Conservation (phyloP, 1,140 invertebrate genomes). For the Drosophila littoralis region DNA sequence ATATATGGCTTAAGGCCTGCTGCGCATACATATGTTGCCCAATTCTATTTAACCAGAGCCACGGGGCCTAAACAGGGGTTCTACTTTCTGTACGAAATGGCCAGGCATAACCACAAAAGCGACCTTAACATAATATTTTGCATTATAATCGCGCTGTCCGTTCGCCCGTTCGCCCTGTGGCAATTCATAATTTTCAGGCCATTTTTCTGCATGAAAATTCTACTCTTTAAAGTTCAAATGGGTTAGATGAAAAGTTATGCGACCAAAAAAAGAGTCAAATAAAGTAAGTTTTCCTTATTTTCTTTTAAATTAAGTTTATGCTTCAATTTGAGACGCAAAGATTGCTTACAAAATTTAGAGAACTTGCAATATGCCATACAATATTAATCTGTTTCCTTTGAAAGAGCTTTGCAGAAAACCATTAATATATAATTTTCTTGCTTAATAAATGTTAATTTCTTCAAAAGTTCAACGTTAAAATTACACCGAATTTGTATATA, state of each 20-base stretch:
- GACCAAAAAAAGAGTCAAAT: background rate
- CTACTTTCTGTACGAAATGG: background rate
- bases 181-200: constrained; percentile 31
- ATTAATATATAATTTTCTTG: too few relatives aligned
- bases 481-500: too few relatives aligned
- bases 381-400: too few relatives aligned
- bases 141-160: constrained; percentile 10
- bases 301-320: too few relatives aligned
- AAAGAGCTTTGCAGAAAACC: too few relatives aligned
- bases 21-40: constrained; percentile 17
- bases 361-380: too few relatives aligned
- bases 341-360: too few relatives aligned
- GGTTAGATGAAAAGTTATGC: background rate
- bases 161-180: constrained; percentile 23
- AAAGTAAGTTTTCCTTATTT: too few relatives aligned
- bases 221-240: constrained; percentile 7
- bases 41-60: constrained; percentile 39
- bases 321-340: too few relatives aligned
- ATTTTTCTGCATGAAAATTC: constrained; percentile 4
- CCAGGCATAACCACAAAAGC: constrained; percentile 14
- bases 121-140: constrained; percentile 26
- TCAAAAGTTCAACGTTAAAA: too few relatives aligned
- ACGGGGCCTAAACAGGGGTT: background rate
- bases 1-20: background rate
- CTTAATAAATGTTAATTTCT: too few relatives aligned